Evolutionary conservation across 2,888 invertebrate species (phyloP).

Genomic region (Drosophila phalerata): DNA sequence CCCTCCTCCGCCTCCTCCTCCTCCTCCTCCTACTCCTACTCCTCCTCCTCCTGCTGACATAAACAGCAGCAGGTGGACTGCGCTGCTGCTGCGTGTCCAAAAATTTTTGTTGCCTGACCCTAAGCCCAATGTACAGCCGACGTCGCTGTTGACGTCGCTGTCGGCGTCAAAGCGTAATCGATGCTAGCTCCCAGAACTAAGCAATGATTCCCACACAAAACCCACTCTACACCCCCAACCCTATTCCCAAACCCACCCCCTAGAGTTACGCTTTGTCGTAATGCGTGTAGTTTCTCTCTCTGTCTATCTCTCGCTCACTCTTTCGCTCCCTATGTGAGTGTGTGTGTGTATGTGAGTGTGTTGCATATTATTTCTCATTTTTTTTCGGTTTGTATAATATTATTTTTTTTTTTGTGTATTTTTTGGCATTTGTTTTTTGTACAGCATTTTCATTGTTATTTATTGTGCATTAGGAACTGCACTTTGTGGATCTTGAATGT

Average conservation of each 20-base stretch:
- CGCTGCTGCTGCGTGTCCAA: conserved; percentile 60
- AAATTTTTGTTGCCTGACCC: conserved; percentile 64
- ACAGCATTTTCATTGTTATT: conserved; percentile 55
- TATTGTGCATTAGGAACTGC: conserved; percentile 55
- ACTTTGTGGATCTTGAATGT: conserved; percentile 49
- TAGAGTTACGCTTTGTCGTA: conserved; percentile 42
- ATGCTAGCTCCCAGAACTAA: conserved; percentile 49
- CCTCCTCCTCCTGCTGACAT: no score
- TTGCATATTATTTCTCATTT: conserved; percentile 34
- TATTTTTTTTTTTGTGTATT: neutral
- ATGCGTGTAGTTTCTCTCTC: conserved; percentile 52
- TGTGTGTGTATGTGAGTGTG: conserved; percentile 18
- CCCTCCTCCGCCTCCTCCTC: no score
- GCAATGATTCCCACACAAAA: conserved; percentile 11
- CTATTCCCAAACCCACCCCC: conserved; percentile 1
- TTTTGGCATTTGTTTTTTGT: conserved; percentile 26
- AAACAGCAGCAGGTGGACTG: conserved; percentile 62
- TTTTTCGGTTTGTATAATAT: conserved; percentile 9
- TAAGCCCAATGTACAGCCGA: conserved; percentile 55
- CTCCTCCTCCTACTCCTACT: no score
- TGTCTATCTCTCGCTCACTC: conserved; percentile 12
- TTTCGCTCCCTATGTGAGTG: neutral
- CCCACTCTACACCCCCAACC: neutral
- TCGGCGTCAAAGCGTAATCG: conserved; percentile 67
- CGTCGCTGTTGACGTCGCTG: conserved; percentile 39